These are phyloP conservation scores for Ectemnius lituratus DNA, from an alignment of 2,888 invertebrate species.

Conservation along the genomic window DNA sequence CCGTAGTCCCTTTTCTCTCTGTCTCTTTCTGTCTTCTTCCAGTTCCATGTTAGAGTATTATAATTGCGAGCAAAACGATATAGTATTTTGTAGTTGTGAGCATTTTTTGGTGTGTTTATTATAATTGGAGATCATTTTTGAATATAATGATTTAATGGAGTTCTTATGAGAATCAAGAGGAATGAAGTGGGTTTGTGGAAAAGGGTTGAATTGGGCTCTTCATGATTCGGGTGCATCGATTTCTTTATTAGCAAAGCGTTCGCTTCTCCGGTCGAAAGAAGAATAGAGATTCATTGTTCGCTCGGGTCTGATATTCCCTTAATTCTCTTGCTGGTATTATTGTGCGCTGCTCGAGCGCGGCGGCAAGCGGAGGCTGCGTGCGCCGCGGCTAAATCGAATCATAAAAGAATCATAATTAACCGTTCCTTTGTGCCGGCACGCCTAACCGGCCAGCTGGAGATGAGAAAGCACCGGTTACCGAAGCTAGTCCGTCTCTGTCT, in stretches of 20 bases:
- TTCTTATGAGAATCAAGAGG: no score
- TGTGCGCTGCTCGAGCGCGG: conserved; percentile 68
- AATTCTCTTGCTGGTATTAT: conserved; percentile 71
- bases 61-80: conserved; percentile 55
- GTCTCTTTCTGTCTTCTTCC: conserved; percentile 48
- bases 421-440: conserved; percentile 71
- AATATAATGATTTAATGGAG: no score
- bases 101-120: not conserved
- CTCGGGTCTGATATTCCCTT: conserved; percentile 72
- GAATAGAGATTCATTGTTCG: conserved; percentile 70
- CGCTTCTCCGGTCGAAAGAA: conserved; percentile 29
- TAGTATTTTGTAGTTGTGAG: conserved; percentile 24
- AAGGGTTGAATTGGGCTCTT: not conserved
- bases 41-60: conserved; percentile 49
- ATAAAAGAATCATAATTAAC: conserved; percentile 77
- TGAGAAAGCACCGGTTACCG: conserved; percentile 49
- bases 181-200: no score
- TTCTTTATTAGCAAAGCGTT: conserved; percentile 42
- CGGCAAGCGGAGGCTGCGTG: conserved; percentile 53
- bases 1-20: conserved; percentile 53
- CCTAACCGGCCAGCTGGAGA: conserved; percentile 52
- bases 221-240: conserved; percentile 37
- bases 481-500: conserved; percentile 23
- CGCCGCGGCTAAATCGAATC: conserved; percentile 72
- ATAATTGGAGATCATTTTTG: no score